Conservation (phyloP, 2,797 vertebrate species). For the Antrozous pallidus region DNA sequence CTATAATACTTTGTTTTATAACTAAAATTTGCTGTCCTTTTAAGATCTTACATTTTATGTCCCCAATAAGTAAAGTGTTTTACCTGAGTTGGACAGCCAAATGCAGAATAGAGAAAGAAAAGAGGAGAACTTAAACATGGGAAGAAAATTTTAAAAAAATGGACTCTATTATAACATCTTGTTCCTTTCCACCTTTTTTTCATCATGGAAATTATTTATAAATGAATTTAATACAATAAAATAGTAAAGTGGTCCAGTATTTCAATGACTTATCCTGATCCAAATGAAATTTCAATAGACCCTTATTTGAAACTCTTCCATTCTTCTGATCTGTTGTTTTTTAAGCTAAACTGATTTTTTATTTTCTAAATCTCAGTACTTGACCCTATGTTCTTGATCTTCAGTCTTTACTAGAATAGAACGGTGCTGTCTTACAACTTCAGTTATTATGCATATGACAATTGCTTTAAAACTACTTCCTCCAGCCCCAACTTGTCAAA, state of each 20-base stretch:
- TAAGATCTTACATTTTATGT: background rate
- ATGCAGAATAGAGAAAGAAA: background rate
- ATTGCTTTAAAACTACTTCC: background rate
- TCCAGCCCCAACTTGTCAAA: background rate
- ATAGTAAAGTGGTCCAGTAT: background rate
- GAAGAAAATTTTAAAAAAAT: background rate
- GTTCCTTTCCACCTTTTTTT: background rate
- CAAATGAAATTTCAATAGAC: background rate
- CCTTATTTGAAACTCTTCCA: background rate
- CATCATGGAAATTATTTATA: background rate
- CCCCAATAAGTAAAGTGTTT: background rate
- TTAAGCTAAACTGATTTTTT: background rate
- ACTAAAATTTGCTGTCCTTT: background rate
- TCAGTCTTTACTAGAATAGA: background rate
- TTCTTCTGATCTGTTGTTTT: background rate
- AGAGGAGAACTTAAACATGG: background rate
- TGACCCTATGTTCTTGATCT: background rate
- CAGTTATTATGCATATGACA: background rate
- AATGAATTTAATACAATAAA: background rate
- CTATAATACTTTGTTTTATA: background rate
- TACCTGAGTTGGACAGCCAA: background rate
- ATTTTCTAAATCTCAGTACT: background rate
- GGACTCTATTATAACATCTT: background rate
- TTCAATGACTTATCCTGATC: background rate
- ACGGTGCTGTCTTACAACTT: background rate